Evolutionary conservation across 2,797 vertebrate species (phyloP).

Genomic region (Nyctibius grandis): DNA sequence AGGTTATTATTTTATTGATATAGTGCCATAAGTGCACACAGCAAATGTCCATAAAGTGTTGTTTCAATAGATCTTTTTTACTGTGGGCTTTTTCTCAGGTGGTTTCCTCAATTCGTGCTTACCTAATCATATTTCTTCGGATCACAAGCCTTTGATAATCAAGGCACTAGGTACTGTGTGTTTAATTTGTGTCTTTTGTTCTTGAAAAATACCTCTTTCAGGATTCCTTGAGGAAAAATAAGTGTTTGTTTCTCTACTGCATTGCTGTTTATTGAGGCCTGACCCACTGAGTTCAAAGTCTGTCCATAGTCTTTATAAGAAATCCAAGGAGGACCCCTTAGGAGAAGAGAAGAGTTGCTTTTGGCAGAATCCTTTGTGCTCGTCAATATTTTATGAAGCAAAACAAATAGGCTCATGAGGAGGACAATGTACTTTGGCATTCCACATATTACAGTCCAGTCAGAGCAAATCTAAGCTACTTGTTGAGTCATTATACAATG

Average conservation of each 20-base stretch:
- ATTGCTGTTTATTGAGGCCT: neutral
- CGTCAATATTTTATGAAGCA: conserved; percentile 9
- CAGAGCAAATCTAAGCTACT: neutral
- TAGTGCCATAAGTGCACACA: neutral
- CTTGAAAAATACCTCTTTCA: neutral
- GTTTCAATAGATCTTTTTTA: neutral
- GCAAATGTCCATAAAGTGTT: neutral
- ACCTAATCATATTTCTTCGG: neutral
- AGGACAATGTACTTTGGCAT: neutral
- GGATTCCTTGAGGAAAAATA: neutral
- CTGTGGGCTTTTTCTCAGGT: neutral
- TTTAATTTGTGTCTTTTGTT: neutral
- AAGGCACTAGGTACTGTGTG: neutral
- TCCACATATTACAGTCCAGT: neutral
- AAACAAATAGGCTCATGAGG: neutral
- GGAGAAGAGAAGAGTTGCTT: neutral
- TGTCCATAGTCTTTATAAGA: neutral
- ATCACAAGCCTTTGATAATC: neutral
- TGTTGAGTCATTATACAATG: fast-evolving
- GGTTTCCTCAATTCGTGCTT: neutral
- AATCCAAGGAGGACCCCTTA: neutral
- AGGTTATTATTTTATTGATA: neutral
- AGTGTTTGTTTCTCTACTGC: neutral
- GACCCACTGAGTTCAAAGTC: neutral
- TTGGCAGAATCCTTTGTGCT: neutral